These are phyloP conservation scores for Chrysolina haemoptera DNA, from an alignment of 2,888 invertebrate species.

Conservation along the genomic window DNA sequence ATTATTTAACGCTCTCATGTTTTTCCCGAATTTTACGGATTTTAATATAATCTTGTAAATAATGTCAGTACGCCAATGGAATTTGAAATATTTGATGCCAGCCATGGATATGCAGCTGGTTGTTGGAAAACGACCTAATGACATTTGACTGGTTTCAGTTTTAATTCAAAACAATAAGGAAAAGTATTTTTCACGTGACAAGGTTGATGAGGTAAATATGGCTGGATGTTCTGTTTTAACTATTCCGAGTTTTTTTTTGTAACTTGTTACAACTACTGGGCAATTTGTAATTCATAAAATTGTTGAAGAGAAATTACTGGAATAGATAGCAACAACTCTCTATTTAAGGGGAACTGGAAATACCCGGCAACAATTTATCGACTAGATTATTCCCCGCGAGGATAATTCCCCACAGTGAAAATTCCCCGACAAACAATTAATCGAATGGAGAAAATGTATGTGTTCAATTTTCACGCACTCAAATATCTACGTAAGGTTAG, in stretches of 20 bases:
- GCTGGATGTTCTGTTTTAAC: neutral
- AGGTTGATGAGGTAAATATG: neutral
- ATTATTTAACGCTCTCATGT: no score
- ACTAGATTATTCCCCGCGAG: no score
- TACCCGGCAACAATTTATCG: no score
- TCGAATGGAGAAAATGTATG: no score
- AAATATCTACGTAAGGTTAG: no score
- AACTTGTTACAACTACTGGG: neutral
- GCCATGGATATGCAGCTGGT: neutral
- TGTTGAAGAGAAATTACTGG: neutral
- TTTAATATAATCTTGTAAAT: neutral
- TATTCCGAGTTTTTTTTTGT: neutral
- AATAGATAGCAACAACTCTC: neutral
- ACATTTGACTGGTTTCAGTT: constrained; percentile 2
- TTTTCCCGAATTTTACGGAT: no score
- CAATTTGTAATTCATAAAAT: neutral
- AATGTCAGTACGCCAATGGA: neutral
- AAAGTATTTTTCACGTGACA: neutral
- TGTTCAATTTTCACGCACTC: no score
- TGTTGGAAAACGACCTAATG: constrained; percentile 1
- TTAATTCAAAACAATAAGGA: constrained; percentile 19
- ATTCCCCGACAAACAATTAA: no score
- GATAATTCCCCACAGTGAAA: no score
- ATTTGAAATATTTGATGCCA: neutral
- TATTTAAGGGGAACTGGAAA: neutral